Evolutionary conservation across 2,113 vertebrate genomes (phyloP).

Genomic region (Pituophis catenifer): DNA sequence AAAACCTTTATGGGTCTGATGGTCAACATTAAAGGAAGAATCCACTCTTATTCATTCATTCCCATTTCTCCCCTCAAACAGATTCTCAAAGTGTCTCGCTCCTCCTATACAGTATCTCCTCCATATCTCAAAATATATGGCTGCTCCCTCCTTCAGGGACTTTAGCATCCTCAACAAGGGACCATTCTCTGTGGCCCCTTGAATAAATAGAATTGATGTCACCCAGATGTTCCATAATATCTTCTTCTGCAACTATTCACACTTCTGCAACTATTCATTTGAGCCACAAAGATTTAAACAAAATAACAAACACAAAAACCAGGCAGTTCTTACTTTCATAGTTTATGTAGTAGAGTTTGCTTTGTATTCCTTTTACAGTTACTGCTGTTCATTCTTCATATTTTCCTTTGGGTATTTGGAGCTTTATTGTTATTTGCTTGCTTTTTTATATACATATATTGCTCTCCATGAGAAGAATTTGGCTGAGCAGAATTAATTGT

Average conservation of each 20-base stretch:
- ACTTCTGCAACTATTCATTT: neutral
- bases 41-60: neutral
- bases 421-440: neutral
- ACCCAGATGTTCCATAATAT: neutral
- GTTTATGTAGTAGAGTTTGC: neutral
- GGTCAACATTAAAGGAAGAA: neutral
- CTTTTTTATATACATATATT: neutral
- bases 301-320: neutral
- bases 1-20: neutral
- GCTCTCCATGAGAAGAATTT: neutral
- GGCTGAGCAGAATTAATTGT: neutral
- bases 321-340: neutral
- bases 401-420: neutral
- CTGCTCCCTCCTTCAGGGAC: neutral
- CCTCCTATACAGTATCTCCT: neutral
- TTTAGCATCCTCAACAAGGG: neutral
- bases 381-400: neutral
- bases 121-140: neutral
- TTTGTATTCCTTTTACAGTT: neutral
- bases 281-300: neutral
- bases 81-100: neutral
- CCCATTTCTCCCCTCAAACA: neutral
- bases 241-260: neutral
- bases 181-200: neutral
- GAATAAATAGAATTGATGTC: neutral